Evolutionary conservation across 2,888 invertebrate species (phyloP).

Genomic region (Chorisops tibialis): DNA sequence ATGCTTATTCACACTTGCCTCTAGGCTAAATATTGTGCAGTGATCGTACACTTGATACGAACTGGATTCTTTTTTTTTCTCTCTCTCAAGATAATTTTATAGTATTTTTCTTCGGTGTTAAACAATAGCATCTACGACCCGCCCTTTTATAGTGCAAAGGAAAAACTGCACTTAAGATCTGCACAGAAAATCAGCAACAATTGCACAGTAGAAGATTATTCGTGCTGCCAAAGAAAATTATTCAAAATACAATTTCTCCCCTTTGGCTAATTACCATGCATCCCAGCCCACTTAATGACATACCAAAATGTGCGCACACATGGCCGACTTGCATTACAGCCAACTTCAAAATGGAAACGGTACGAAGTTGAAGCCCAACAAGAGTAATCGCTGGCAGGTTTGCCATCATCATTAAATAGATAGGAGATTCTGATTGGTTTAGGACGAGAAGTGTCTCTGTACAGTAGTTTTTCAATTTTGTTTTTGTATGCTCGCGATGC

Average conservation of each 20-base stretch:
- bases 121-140: conserved; percentile 8
- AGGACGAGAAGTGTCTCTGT: conserved; percentile 22
- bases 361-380: not conserved
- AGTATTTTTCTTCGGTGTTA: no score
- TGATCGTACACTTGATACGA: conserved; percentile 17
- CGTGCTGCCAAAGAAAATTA: no score
- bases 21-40: conserved; percentile 11
- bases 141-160: conserved; percentile 14
- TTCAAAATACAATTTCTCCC: conserved; percentile 7
- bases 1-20: not conserved
- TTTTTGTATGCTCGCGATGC: not conserved
- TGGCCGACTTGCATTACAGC: not conserved
- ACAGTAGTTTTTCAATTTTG: not conserved
- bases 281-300: conserved; percentile 23
- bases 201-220: not conserved
- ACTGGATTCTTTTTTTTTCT: no score
- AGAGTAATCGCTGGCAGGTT: conserved; percentile 19
- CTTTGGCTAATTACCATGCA: conserved; percentile 22
- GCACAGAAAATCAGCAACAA: conserved; percentile 1
- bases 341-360: no score
- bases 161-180: conserved; percentile 8
- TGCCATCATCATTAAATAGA: conserved; percentile 21
- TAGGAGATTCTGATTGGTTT: conserved; percentile 22
- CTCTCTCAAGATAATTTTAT: no score
- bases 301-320: conserved; percentile 1